Evolutionary conservation across 2,888 invertebrate genomes (phyloP), one percentile per base, ranked within the genome.

Genomic region (Amiota minor): DNA sequence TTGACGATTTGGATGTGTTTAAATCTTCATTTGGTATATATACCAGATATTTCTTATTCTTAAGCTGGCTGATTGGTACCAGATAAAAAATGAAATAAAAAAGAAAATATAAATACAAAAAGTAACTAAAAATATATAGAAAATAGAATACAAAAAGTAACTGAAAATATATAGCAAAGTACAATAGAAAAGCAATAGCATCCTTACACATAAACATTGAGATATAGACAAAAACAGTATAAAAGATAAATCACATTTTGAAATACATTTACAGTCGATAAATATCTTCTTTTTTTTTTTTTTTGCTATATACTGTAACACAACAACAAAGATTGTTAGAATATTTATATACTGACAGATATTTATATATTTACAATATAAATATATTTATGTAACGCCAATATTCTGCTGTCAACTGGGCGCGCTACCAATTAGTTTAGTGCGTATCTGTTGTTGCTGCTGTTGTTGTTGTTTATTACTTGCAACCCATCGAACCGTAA

Each of bases 161-260:
- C 56, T 14, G 45, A 62, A 35, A 11, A 1, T 12, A 35, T 9
- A 16, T 3, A 2, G 55, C 9, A 55, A 55, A 12, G n/a, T n/a
- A n/a, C n/a, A n/a, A 18, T 9, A 61, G 12, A 59, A 59, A 4
- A 59, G 18, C 18, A 56, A 56, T 16, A 56, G 56, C 56, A 18
- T 18, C 50, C 64, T 35, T n/a, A n/a, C n/a, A n/a, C n/a, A n/a
- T n/a, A n/a, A n/a, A n/a, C n/a, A n/a, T n/a, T n/a, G 35, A 6
- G 35, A 35, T 1, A 1, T 35, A 35, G 35, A 35, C 2, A 35
- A 11, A 62, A 10, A 62, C 55, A 72, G 6, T 35, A 35, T 35
- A 8, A 8, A 35, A 67, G 67, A 72, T 72, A 72, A 72, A 72
- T 72, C 67, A 65, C 72, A 65, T 72, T 71, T 72, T 72, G 55